Evolutionary conservation across 2,888 invertebrate species (phyloP), one percentile per base, ranked within the genome.

Genomic region (Thelaira solivaga): DNA sequence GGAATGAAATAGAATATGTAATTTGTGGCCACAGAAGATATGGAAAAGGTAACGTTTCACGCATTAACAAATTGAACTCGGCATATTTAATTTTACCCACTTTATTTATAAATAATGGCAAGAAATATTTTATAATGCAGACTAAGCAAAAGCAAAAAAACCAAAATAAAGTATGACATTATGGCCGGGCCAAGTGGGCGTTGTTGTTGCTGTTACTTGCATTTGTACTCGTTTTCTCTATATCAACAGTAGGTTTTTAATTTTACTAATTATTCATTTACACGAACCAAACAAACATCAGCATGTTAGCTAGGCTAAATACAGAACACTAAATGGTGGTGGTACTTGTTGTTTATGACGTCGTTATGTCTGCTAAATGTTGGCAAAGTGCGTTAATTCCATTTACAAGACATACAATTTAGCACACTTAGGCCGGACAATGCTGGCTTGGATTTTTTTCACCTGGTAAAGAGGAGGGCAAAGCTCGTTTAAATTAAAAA

Each of bases 371-470:
- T 78, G 69, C 74, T 47, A 78, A 74, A 74, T 78, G 69, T 53
- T 74, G 78, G 45, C 74, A 69, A 78, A 61, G 59, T 78, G 74
- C 69, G 69, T 78, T 78, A 74, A 78, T 78, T 69, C 39, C 64
- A 73, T 78, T 78, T 78, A 69, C 62, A 78, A 78, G 49, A 68
- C 68, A 73, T 45, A 69, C 73, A 64, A 57, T 69, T 78, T 74
- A 74, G 59, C 51, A 68, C 53, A 62, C 72, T 72, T 72, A 24
- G 55, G 36, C 39, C 45, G 36, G n/a, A 26, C 26, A 4, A 26
- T 6, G 4, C 45, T n/a, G 22, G 10, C 13, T 34, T 31, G 2
- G 16, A 26, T n/a, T 49, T 43, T 20, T 18, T 24, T 36, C 8
- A 4, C 7, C 18, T 18, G 29, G n/a, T 16, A 13, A 41, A 49